phyloP scores from a whole-genome alignment of 2,888 invertebrate species.

The Drosophila diplacantha region DNA sequence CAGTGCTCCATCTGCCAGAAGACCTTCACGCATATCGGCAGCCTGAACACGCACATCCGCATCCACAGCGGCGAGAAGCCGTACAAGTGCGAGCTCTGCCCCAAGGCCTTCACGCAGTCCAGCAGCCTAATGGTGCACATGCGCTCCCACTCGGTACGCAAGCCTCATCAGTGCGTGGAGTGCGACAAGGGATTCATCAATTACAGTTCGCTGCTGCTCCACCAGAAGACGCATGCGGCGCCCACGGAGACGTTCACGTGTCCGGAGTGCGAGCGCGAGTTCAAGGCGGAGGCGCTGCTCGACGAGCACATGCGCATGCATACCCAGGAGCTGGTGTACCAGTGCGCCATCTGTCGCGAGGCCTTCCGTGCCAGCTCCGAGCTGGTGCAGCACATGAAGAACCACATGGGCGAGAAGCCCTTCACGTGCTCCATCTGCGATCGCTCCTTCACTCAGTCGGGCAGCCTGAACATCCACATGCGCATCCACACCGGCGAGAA shows the following conservation, averaged over 20 bases:
- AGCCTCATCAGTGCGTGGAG: conserved; percentile 76
- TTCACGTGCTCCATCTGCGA: conserved; percentile 78
- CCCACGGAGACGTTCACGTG: conserved; percentile 74
- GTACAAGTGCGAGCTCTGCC: conserved; percentile 77
- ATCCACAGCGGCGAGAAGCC: conserved; percentile 78
- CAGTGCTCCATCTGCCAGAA: conserved; percentile 78
- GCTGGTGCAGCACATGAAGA: conserved; percentile 78
- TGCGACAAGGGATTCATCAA: conserved; percentile 78
- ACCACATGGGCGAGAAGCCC: conserved; percentile 78
- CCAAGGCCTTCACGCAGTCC: conserved; percentile 77
- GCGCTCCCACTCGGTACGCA: conserved; percentile 75
- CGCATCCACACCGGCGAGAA: conserved; percentile 78
- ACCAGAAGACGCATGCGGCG: conserved; percentile 74
- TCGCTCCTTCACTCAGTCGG: conserved; percentile 78
- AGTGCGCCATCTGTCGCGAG: conserved; percentile 76
- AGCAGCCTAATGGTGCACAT: conserved; percentile 78
- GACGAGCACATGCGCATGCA: conserved; percentile 78
- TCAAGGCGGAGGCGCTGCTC: conserved; percentile 77
- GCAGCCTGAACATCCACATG: conserved; percentile 78
- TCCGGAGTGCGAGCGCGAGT: conserved; percentile 77
- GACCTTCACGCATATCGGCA: conserved; percentile 78
- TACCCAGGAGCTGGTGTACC: conserved; percentile 76
- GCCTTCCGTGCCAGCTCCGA: conserved; percentile 77
- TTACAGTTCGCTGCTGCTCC: conserved; percentile 74
- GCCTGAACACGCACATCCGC: conserved; percentile 77